Base-by-base conservation (phyloP, 2,888 invertebrate species). In the Lordiphosa andalusiaca region DNA sequence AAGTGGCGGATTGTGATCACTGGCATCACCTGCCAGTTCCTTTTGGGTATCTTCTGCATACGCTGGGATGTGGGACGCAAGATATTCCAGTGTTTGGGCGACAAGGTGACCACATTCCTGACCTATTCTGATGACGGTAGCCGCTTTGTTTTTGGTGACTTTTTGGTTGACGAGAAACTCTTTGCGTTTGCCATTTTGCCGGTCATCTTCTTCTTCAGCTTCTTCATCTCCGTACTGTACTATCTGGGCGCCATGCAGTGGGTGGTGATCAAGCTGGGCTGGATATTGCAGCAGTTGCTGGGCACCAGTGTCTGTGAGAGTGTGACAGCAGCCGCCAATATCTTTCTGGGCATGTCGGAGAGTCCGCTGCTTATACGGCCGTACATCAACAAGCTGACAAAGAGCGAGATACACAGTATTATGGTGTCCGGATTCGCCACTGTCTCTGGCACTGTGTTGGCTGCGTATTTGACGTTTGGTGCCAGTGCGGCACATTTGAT, bases 371-470 rank as follows among this genome's bases (percentile, higher is more conserved):
- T 99, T 53, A 93, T 99, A 54, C 93, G 95, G 81, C 98, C 98
- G 0, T 98, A 97, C 81, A 89, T 99, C 7, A 88, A 91, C n/a
- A 89, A 83, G 33, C 64, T 99, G 87, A 99, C 99, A 0, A 92
- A 93, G 25, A 98, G 98, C 0, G 99, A 99, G 90, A 89, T 99
- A 0, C 97, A 98, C 88, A 94, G 98, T 0, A 92, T 99, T 10
- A 96, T 98, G 96, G 93, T 96, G 0, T 95, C 96, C 0, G 98
- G 98, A 4, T 98, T 98, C 89, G 96, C 98, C 0, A 97, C 98
- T 0, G 97, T 98, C 6, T 97, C 98, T 37, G 96, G 96, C 92
- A 94, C 96, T 0, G 96, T 98, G 1, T 90, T 99, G 83, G 98
- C 97, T 0, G 96, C 98, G 0, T 99, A 98, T 88, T 95, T 98